Conservation (phyloP, 1,140 invertebrate species). For the Papilio machaon region DNA sequence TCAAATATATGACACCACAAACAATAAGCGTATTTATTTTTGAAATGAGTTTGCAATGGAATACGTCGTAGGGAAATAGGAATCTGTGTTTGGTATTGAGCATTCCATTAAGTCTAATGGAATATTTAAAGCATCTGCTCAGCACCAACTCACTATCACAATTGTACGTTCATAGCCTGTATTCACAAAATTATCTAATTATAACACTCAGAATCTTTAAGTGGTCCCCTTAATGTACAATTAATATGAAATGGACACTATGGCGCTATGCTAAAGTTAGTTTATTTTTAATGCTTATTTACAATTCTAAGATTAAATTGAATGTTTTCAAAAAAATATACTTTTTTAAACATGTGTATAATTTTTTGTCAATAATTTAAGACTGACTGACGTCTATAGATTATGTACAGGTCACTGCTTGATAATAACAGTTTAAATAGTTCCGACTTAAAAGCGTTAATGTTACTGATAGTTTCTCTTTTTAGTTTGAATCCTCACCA, state of each 20-base stretch:
- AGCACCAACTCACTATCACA: neutral
- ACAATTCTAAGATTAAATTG: too few species aligned
- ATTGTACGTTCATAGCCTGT: constrained; percentile 5
- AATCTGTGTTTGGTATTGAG: constrained; percentile 36
- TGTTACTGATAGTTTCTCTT: too few species aligned
- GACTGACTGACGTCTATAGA: too few species aligned
- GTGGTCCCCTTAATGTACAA: neutral
- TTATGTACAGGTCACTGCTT: too few species aligned
- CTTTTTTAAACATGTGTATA: too few species aligned
- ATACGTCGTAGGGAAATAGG: constrained; percentile 36
- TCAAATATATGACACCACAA: constrained; percentile 5
- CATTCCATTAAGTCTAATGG: constrained; percentile 35
- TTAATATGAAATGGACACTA: neutral
- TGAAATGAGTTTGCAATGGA: constrained; percentile 24
- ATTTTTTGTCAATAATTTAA: too few species aligned
- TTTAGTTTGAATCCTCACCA: too few species aligned
- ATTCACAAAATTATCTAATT: neutral
- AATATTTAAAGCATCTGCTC: constrained; percentile 32
- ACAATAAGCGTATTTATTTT: constrained; percentile 26
- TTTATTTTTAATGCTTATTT: too few species aligned
- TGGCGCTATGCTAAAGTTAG: neutral
- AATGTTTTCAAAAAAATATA: too few species aligned
- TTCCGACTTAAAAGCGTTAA: too few species aligned
- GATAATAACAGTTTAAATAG: too few species aligned
- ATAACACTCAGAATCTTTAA: neutral